Evolutionary conservation across 2,888 invertebrate species (phyloP), one percentile per base, ranked within the genome.

Genomic region (Eilema depressum): DNA sequence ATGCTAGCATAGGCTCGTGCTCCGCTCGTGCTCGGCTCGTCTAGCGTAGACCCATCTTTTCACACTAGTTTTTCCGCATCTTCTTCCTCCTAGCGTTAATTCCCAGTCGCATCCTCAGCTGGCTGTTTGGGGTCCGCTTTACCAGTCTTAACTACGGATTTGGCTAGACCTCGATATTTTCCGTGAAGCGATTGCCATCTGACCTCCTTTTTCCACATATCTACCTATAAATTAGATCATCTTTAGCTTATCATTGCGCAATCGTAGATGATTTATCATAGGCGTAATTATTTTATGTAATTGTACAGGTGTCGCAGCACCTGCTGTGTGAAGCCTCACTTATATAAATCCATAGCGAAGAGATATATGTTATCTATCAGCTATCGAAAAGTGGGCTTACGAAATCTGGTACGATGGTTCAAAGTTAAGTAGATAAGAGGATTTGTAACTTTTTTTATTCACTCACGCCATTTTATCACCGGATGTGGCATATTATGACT

Each of bases 401-500:
- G 53, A 53, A 47, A 53, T 53, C 53, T 53, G n/a, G 53, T 53
- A 53, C 53, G 53, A n/a, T 53, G 53, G 53, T 53, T 53, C 53
- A n/a, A 53, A 53, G 53, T 53, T 53, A 53, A 53, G 53, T 53
- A n/a, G 53, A 53, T 53, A 53, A 53, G 53, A 7, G n/a, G 1
- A n/a, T n/a, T 53, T 53, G 53, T 53, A 53, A n/a, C n/a, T 5
- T 20, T 53, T 37, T 53, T 53, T n/a, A 53, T 53, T 53, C n/a
- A 53, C 3, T 53, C n/a, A 53, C 53, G 53, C 53, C 53, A n/a
- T 53, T 53, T 53, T 53, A 53, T 53, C 53, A 53, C 53, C 53
- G n/a, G 53, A 53, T 53, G n/a, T 53, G 53, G 20, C n/a, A n/a
- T n/a, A 53, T 10, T n/a, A 53, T 10, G 53, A 53, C 47, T n/a